phyloP scores from a whole-genome alignment of 2,797 vertebrate genomes.

The Urosaurus nigricauda region DNA sequence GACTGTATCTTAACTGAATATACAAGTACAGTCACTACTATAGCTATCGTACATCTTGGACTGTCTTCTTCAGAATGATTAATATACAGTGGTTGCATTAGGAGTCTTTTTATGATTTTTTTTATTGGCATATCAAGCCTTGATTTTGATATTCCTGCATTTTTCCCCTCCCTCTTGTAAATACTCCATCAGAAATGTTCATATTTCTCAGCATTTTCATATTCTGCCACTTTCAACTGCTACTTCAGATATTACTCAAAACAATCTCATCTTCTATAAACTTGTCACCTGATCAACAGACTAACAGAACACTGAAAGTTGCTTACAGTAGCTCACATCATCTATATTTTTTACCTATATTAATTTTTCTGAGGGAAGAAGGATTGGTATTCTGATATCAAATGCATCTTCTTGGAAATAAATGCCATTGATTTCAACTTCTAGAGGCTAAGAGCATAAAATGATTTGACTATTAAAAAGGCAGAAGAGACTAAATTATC shows the following conservation, averaged over 20 bases:
- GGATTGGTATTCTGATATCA: conserved; percentile 36
- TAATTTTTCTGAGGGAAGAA: conserved; percentile 33
- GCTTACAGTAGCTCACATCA: conserved; percentile 32
- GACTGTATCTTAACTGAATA: conserved; percentile 36
- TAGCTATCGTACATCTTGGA: conserved; percentile 20
- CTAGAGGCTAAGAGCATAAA: conserved; percentile 21
- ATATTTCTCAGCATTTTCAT: conserved; percentile 32
- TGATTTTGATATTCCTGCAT: conserved; percentile 56
- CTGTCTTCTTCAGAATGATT: conserved; percentile 43
- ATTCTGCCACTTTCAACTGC: conserved; percentile 36
- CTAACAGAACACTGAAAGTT: conserved; percentile 14
- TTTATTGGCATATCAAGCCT: not conserved
- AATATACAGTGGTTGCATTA: conserved; percentile 7
- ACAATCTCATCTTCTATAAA: conserved; percentile 43
- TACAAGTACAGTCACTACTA: conserved; percentile 23
- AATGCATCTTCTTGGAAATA: conserved; percentile 41
- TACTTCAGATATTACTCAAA: conserved; percentile 44
- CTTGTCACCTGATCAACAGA: conserved; percentile 35
- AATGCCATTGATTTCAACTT: conserved; percentile 25
- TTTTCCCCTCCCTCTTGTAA: conserved; percentile 51
- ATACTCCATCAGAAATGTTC: conserved; percentile 31
- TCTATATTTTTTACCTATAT: conserved; percentile 44
- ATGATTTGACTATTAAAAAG: conserved; percentile 7
- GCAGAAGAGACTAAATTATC: conserved; percentile 8
- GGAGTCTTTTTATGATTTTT: conserved; percentile 30